Evolutionary conservation across 2,888 invertebrate species (phyloP), one percentile per base, ranked within the genome.

Genomic region (Lasioglossum zephyrum): DNA sequence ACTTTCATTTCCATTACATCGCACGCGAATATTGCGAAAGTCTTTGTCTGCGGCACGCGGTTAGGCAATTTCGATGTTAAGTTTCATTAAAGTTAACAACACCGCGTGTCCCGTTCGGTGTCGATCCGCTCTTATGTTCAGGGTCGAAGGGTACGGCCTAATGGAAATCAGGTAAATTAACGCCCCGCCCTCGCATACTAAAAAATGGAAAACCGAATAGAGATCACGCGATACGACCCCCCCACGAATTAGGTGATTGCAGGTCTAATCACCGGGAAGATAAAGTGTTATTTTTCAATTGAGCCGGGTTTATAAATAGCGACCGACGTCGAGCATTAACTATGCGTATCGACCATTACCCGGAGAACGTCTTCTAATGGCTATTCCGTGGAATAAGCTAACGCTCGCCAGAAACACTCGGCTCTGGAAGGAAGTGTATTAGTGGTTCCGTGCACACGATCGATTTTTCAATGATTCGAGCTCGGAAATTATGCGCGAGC

Each of bases 81-180:
- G 82, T 87, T 88, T 79, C 77, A 85, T 87, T 85, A 87, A 85
- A 82, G 80, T 79, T 76, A 87, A 85, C 73, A 44, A 26, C 60
- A 60, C 16, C 69, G 22, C 69, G 9, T 39, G 18, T 4, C 22
- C n/a, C 31, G 66, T 66, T 63, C 31, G 63, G 2, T 0, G 13
- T 36, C 22, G 69, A 69, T 22, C 4, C 69, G 69, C 9, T 22
- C 18, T 9, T 11, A 39, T n/a, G 39, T 39, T 39, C 69, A 18
- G 31, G n/a, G 47, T 66, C 60, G n/a, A 36, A 66, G 63, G 44
- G 60, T 31, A 69, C 36, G 18, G 47, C 57, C 79, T 87, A 82
- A 87, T 87, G 80, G 60, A 60, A 73, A 85, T 72, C 18, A 47
- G 26, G 31, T 69, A 73, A 87, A 87, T 87, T 79, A 84, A 73